These are phyloP conservation scores for Onthophagus taurus DNA, from an alignment of 1,140 invertebrate species.

Conservation along the genomic window DNA sequence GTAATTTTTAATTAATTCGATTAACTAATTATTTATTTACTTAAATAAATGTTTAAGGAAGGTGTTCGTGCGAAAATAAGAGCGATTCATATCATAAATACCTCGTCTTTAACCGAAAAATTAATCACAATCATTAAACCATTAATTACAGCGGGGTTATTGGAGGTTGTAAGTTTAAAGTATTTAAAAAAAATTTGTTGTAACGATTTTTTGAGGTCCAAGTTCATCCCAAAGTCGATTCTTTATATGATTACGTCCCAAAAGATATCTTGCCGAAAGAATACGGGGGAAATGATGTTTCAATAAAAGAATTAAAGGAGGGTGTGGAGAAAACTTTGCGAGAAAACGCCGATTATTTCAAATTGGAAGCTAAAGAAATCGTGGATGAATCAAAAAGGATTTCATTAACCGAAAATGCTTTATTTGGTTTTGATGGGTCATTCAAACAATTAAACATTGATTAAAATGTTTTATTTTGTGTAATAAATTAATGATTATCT, in stretches of 20 bases:
- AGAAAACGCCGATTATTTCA: constrained; percentile 44
- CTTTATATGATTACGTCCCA: constrained; percentile 50
- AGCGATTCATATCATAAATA: background rate
- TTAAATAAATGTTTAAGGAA: no score
- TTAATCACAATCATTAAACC: constrained; percentile 1
- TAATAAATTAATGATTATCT: no score
- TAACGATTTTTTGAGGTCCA: background rate
- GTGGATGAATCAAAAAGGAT: constrained; percentile 47
- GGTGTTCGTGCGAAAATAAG: background rate
- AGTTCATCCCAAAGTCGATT: constrained; percentile 39
- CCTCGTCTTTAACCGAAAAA: background rate
- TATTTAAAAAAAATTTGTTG: background rate
- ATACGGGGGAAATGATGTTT: constrained; percentile 52
- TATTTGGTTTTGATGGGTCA: constrained; percentile 34
- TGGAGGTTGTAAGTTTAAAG: background rate
- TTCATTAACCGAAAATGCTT: constrained; percentile 45
- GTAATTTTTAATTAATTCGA: no score
- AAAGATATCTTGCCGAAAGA: constrained; percentile 53
- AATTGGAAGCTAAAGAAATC: constrained; percentile 43
- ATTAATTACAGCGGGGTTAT: background rate
- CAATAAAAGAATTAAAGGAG: constrained; percentile 1
- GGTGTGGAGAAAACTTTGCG: constrained; percentile 34
- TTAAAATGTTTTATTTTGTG: no score
- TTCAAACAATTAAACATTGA: constrained; percentile 15
- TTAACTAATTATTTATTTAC: no score